Percentiles rank a stretch among this genome's conserved stretches.
These are phyloP conservation scores for Chymomyza fuscimana DNA, from an alignment of 2,888 invertebrate species.

Conservation along the genomic window DNA sequence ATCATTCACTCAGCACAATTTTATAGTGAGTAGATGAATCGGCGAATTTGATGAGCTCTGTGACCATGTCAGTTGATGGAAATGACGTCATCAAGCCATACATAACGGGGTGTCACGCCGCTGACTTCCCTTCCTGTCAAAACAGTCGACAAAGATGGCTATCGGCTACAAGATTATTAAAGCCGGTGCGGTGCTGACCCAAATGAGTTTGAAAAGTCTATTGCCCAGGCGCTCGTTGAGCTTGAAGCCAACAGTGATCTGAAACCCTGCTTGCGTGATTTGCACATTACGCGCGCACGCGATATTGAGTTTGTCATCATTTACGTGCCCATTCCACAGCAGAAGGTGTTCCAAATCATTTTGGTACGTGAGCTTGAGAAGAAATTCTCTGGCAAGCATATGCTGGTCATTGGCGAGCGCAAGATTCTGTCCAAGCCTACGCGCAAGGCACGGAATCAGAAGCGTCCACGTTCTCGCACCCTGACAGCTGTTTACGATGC, in stretches of 20 bases:
- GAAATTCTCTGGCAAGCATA: conserved; percentile 99
- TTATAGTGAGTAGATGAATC: too few relatives aligned
- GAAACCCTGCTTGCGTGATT: conserved; percentile 96
- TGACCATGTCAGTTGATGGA: too few relatives aligned
- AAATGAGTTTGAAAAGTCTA: conserved; percentile 94
- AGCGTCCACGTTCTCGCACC: conserved; percentile 90
- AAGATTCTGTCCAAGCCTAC: conserved; percentile 97
- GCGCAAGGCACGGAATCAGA: conserved; percentile 81
- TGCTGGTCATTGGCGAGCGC: conserved; percentile 98
- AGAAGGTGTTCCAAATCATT: conserved; percentile 96
- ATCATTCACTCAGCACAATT: too few relatives aligned
- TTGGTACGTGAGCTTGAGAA: conserved; percentile 99
- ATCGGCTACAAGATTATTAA: conserved; percentile 91
- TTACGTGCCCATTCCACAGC: conserved; percentile 98
- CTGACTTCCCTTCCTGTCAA: conserved; percentile 79
- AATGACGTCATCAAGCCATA: too few relatives aligned
- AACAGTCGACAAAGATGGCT: conserved; percentile 81
- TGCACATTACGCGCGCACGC: too few relatives aligned
- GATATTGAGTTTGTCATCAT: conserved; percentile 87
- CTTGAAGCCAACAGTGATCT: conserved; percentile 98
- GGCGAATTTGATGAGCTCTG: too few relatives aligned
- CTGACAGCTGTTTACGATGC: conserved; percentile 98
- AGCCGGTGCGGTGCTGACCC: conserved; percentile 91
- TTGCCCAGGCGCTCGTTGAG: conserved; percentile 96
- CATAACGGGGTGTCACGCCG: too few relatives aligned